Conservation (phyloP, 2,888 invertebrate species). For the Leucania comma region DNA sequence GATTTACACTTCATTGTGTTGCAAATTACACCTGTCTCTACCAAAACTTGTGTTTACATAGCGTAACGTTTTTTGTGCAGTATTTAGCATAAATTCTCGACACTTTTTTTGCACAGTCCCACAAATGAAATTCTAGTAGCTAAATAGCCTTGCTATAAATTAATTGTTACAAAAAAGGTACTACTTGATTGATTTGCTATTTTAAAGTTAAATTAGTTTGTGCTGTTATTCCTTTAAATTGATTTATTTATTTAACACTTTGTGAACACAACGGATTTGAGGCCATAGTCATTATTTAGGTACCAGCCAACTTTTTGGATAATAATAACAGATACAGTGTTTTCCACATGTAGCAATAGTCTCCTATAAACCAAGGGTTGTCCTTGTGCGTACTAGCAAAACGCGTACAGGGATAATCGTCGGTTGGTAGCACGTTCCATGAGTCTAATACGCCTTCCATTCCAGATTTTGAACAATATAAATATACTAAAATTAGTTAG, state of each 20-base stretch:
- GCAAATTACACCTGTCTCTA: slow-evolving; percentile 21
- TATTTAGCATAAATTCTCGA: slow-evolving; percentile 14
- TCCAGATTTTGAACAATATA: not conserved
- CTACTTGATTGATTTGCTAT: slow-evolving; percentile 14
- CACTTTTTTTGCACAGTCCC: slow-evolving; percentile 14
- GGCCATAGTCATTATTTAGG: not conserved
- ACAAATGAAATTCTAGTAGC: slow-evolving; percentile 17
- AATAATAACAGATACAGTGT: too few relatives aligned
- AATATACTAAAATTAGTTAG: too few relatives aligned
- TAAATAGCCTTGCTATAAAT: slow-evolving; percentile 25
- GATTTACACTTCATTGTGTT: slow-evolving; percentile 34
- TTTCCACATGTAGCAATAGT: too few relatives aligned
- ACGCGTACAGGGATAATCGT: too few relatives aligned
- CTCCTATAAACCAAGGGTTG: too few relatives aligned
- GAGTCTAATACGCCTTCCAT: too few relatives aligned
- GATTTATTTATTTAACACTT: not conserved
- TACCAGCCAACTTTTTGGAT: not conserved
- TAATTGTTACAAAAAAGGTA: slow-evolving; percentile 24
- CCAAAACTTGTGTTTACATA: slow-evolving; percentile 16
- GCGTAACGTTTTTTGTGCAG: slow-evolving; percentile 29
- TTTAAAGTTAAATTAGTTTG: not conserved
- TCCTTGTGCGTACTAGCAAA: too few relatives aligned
- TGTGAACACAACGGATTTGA: not conserved
- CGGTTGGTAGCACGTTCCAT: too few relatives aligned
- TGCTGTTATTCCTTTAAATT: not conserved